A percentile compares a stretch with the other conserved stretches of the same genome.
Evolutionary conservation across 2,113 vertebrate species (phyloP).

Genomic region (Macaca nemestrina): DNA sequence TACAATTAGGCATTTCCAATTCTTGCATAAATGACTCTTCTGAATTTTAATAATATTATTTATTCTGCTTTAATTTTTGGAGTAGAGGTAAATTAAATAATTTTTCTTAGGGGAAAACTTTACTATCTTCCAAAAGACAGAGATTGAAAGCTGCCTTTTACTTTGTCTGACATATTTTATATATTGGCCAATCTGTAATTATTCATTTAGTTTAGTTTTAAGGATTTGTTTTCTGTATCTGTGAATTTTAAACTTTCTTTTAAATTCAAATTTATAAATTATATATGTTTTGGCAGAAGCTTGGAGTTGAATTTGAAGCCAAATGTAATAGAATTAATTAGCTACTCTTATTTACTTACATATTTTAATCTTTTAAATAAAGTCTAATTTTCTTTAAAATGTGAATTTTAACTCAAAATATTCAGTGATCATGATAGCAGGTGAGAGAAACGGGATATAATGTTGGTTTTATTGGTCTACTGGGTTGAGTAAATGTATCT

Average conservation of each 20-base stretch:
- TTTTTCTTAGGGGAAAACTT: not conserved
- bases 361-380: not conserved
- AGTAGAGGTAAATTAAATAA: not conserved
- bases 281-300: not conserved
- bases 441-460: not conserved
- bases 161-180: not conserved
- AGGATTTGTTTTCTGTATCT: not conserved
- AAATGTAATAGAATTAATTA: not conserved
- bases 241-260: not conserved
- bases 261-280: not conserved
- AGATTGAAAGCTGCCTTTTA: not conserved
- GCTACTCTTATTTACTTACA: not conserved
- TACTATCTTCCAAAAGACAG: not conserved
- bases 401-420: not conserved
- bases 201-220: not conserved
- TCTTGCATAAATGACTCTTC: not conserved
- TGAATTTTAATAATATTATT: constrained; percentile 20
- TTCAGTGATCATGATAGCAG: not conserved
- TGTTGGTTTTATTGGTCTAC: not conserved
- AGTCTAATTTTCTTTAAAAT: not conserved
- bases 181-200: not conserved
- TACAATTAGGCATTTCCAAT: not conserved
- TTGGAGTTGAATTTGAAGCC: not conserved
- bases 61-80: not conserved
- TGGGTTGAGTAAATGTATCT: not conserved